phyloP scores from a whole-genome alignment of 2,888 invertebrate species.

The Calephelis perditalis region DNA sequence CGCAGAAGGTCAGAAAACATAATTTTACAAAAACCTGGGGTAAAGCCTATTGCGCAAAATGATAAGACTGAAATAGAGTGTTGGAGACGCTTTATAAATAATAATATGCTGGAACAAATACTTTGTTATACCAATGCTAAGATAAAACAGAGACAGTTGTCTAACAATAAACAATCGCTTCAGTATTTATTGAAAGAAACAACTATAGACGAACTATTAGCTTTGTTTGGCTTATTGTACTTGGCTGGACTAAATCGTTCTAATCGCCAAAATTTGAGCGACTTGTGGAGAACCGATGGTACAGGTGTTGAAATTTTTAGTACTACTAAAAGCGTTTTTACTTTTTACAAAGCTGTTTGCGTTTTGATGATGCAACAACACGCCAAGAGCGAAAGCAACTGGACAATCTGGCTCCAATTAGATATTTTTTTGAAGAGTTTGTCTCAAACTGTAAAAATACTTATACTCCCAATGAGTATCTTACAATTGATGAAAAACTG shows the following conservation, averaged over 20 bases:
- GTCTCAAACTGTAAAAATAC: constrained; percentile 20
- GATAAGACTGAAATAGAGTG: constrained; percentile 18
- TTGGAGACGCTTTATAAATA: constrained; percentile 15
- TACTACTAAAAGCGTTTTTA: constrained; percentile 22
- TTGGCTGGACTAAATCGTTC: constrained; percentile 22
- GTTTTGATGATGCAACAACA: constrained; percentile 23
- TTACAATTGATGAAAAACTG: constrained; percentile 29
- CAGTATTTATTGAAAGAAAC: constrained; percentile 20
- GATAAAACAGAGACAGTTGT: constrained; percentile 17
- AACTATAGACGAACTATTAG: constrained; percentile 21
- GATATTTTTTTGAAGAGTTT: constrained; percentile 22
- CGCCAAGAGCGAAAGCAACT: constrained; percentile 15
- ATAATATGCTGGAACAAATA: constrained; percentile 15
- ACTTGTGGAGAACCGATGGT: constrained; percentile 24
- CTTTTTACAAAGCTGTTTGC: constrained; percentile 22
- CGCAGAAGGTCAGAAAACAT: constrained; percentile 19
- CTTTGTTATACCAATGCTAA: constrained; percentile 14
- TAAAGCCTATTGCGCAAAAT: constrained; percentile 18
- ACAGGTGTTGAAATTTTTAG: constrained; percentile 25
- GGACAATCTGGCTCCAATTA: constrained; percentile 24
- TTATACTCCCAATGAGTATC: constrained; percentile 22
- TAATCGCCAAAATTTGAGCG: constrained; percentile 21
- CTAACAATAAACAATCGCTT: constrained; percentile 18
- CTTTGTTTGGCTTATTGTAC: constrained; percentile 22
- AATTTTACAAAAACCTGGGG: constrained; percentile 16